A percentile compares a stretch with the other conserved stretches of the same genome.
phyloP scores from a whole-genome alignment of 2,888 invertebrate species.

The Iphiclides podalirius region DNA sequence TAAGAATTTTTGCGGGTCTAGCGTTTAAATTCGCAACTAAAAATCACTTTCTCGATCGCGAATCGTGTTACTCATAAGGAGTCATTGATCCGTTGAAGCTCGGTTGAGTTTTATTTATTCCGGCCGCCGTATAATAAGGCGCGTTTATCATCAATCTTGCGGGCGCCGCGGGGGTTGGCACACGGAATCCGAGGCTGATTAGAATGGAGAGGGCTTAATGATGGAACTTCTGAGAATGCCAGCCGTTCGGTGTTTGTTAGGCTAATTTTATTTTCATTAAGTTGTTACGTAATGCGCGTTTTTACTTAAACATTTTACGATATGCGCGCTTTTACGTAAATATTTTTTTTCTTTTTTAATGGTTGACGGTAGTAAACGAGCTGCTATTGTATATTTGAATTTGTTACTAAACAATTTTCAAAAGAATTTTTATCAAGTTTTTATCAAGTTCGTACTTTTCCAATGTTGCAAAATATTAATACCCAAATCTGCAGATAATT shows the following conservation, averaged over 20 bases:
- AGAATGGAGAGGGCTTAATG: conserved; percentile 17
- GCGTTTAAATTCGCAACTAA: background rate
- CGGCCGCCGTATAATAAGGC: conserved; percentile 14
- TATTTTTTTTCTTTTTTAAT: too few relatives aligned
- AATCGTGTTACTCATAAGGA: conserved; percentile 4
- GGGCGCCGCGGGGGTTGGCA: conserved; percentile 19
- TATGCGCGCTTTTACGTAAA: too few relatives aligned
- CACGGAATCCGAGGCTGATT: conserved; percentile 14
- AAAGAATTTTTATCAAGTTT: too few relatives aligned
- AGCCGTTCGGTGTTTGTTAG: background rate
- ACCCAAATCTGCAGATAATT: too few relatives aligned
- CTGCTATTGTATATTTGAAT: too few relatives aligned
- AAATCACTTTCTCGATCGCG: background rate
- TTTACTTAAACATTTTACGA: too few relatives aligned
- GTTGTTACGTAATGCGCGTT: background rate
- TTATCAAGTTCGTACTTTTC: too few relatives aligned
- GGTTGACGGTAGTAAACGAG: too few relatives aligned
- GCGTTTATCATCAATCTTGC: conserved; percentile 22
- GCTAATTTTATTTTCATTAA: background rate
- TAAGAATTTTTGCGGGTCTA: too few relatives aligned
- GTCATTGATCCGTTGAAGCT: conserved; percentile 20
- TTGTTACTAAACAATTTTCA: too few relatives aligned
- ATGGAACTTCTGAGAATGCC: conserved; percentile 13
- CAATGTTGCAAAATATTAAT: too few relatives aligned
- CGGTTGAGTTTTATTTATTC: conserved; percentile 19